A percentile compares a stretch with the other conserved stretches of the same genome.
Evolutionary conservation across 2,113 vertebrate species (phyloP).

Genomic region (Brachirus orientalis): DNA sequence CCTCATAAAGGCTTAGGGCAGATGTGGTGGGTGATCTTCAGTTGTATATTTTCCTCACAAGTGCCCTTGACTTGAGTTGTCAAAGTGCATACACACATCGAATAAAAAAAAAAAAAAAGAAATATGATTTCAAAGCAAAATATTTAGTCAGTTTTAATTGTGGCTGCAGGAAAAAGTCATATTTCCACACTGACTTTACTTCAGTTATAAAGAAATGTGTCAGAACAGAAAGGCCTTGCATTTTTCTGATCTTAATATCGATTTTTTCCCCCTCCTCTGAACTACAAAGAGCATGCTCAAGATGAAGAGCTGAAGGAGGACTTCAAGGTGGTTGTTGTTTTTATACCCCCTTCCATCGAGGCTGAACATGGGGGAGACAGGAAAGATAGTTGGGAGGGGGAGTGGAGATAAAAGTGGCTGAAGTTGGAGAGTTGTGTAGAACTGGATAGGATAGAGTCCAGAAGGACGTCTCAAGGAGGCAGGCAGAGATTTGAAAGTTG

Average conservation of each 20-base stretch:
- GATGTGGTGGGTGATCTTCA: not conserved
- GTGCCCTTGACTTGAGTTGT: conserved; percentile 10
- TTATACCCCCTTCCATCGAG: conserved; percentile 5
- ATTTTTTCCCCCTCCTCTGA: conserved; percentile 26
- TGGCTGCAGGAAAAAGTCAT: not conserved
- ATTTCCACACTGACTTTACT: not conserved
- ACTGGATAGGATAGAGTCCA: conserved; percentile 64
- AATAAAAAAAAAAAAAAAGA: not conserved
- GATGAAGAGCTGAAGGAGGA: conserved; percentile 34
- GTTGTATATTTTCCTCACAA: not conserved
- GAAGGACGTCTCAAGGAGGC: conserved; percentile 67
- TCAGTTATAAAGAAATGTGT: not conserved
- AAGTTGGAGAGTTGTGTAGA: conserved; percentile 50
- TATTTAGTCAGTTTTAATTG: not conserved
- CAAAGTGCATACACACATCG: not conserved
- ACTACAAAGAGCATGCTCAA: conserved; percentile 56
- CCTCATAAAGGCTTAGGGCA: not conserved
- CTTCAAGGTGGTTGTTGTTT: conserved; percentile 52
- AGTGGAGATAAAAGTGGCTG: conserved; percentile 60
- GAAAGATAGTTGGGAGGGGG: conserved; percentile 40
- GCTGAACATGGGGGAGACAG: conserved; percentile 45
- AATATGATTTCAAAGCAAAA: not conserved
- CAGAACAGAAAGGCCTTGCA: conserved; percentile 2
- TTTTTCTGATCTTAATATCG: conserved; percentile 30
- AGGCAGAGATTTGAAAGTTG: conserved; percentile 46